Evolutionary conservation across 2,888 invertebrate genomes (phyloP), one percentile per base, ranked within the genome.

Genomic region (Caenorhabditis afra): DNA sequence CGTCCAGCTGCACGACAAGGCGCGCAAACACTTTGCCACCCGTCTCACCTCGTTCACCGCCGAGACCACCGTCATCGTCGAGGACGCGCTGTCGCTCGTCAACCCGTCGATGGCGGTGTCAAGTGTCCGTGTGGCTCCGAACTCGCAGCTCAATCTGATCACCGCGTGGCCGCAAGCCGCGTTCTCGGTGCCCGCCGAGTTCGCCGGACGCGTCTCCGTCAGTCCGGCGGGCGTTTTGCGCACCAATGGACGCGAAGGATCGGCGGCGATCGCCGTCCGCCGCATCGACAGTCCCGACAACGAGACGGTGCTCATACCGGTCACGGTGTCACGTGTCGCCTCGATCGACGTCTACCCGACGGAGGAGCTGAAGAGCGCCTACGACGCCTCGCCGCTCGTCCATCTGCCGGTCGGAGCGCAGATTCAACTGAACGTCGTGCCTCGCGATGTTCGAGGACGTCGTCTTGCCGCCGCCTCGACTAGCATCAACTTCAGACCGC

Each of bases 401-500:
- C 73, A 81, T 67, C 67, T 85, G 5, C 83, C 83, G 8, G 82
- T 85, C 37, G 85, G 85, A 47, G 76, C 76, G 8, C 67, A 73
- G 29, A 52, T 87, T 39, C 75, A 78, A 12, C 58, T 87, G 1
- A 55, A 82, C 3, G 81, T 86, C 2, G 45, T 76, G 22, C 79
- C 84, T 44, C 77, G 85, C 2, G 87, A 87, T 62, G 35, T 49
- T 10, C 41, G 65, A 22, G 87, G 87, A 29, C 68, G 85, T 12
- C 50, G 45, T 23, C 71, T 87, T 16, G 61, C 81, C 37, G 81
- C 83, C 12, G 73, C 84, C 10, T 65, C 70, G 12, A 79, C 53
- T 41, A 71, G 49, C 22, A 52, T 87, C 44, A 64, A 70, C 50
- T 87, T 82, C 76, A 47, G 85, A n/a, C 86, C 86, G 0, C 86